phyloP scores from a whole-genome alignment of 2,113 vertebrate genomes.

The Upupa epops region DNA sequence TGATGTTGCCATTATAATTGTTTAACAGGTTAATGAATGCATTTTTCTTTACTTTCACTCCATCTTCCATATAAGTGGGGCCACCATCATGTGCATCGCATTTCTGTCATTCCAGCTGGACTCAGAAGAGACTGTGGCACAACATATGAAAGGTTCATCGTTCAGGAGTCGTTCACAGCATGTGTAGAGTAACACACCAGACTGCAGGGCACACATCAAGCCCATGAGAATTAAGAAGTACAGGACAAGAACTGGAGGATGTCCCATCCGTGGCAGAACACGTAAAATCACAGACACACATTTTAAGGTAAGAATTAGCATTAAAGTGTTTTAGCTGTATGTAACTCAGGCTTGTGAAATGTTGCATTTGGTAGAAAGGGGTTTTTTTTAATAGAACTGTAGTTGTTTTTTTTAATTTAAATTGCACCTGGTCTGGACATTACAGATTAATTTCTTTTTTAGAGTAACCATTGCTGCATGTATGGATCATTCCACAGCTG shows the following conservation, averaged over 20 bases:
- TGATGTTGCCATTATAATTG: accelerated
- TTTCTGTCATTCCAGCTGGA: neutral
- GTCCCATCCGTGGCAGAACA: neutral
- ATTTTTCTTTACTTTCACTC: neutral
- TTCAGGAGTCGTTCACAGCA: neutral
- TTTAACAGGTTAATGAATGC: neutral
- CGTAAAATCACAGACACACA: accelerated
- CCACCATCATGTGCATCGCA: neutral
- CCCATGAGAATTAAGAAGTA: neutral
- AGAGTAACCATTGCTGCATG: neutral
- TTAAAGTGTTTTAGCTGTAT: neutral
- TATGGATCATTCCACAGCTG: neutral
- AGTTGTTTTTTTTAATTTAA: neutral
- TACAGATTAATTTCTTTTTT: neutral
- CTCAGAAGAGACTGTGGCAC: neutral
- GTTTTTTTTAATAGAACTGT: neutral
- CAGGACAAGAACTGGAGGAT: neutral
- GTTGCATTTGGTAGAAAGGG: neutral
- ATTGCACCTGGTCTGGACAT: neutral
- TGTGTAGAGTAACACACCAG: neutral
- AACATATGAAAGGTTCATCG: neutral
- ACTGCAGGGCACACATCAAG: accelerated
- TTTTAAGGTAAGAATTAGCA: neutral
- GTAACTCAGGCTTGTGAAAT: neutral
- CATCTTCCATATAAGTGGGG: neutral